Conservation (phyloP, 2,113 vertebrate species). For the Percina caprodes region DNA sequence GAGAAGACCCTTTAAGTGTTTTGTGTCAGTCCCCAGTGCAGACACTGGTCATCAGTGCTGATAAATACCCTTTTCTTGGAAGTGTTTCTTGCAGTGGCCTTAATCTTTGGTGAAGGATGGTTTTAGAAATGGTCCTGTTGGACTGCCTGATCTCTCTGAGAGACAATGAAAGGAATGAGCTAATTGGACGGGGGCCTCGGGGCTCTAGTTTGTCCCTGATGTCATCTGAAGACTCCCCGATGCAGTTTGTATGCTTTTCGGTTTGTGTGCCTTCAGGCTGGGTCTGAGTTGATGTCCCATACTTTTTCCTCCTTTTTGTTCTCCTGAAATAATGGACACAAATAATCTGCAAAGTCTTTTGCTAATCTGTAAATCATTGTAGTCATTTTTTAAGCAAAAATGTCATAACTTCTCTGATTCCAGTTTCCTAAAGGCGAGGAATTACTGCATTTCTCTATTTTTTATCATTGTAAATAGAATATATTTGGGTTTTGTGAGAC, state of each 20-base stretch:
- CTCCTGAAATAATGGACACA: not conserved
- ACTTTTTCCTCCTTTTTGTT: not conserved
- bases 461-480: no score
- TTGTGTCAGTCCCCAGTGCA: not conserved
- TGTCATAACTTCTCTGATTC: not conserved
- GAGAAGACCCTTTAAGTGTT: slow-evolving; percentile 14
- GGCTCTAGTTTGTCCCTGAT: slow-evolving; percentile 16
- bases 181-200: slow-evolving; percentile 45
- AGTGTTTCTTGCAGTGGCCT: slow-evolving; percentile 5
- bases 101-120: slow-evolving; percentile 53
- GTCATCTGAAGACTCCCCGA: slow-evolving; percentile 18
- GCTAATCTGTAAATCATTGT: not conserved
- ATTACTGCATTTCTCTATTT: not conserved
- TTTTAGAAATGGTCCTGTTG: slow-evolving; percentile 24
- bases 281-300: not conserved
- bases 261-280: not conserved
- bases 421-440: not conserved
- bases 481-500: not conserved
- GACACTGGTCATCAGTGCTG: slow-evolving; percentile 27
- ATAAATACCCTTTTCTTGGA: slow-evolving; percentile 27
- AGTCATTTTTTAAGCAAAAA: no score
- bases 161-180: slow-evolving; percentile 53
- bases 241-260: not conserved
- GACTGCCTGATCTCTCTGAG: slow-evolving; percentile 41
- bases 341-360: not conserved